These are phyloP conservation scores for Taurulus bubalis DNA, from an alignment of 2,113 vertebrate genomes.

Conservation along the genomic window DNA sequence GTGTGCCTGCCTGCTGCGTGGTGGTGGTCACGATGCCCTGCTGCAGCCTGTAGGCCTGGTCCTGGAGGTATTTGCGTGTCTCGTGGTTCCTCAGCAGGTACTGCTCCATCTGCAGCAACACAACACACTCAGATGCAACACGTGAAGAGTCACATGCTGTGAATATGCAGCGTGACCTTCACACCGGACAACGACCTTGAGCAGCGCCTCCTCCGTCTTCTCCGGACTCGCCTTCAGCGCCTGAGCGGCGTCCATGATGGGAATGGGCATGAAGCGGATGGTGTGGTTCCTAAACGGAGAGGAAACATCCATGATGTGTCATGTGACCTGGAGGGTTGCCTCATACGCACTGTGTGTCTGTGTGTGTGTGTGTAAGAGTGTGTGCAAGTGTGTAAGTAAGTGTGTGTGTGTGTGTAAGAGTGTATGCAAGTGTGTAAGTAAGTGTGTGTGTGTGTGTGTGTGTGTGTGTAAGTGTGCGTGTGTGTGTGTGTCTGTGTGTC, in stretches of 20 bases:
- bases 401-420: no score
- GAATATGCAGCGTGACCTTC: neutral
- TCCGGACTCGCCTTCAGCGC: conserved; percentile 95
- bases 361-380: no score
- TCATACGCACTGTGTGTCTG: no score
- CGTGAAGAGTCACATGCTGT: neutral
- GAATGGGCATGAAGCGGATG: conserved; percentile 96
- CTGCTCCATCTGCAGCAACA: conserved; percentile 91
- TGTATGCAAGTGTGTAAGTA: no score
- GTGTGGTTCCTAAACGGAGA: conserved; percentile 90
- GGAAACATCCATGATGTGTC: rapidly evolving
- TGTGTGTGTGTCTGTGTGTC: no score
- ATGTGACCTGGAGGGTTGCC: no score
- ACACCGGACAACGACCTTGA: conserved; percentile 87
- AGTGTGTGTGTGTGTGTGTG: no score
- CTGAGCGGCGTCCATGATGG: conserved; percentile 96
- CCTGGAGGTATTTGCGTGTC: conserved; percentile 94
- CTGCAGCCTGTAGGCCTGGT: conserved; percentile 95
- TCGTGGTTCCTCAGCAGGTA: conserved; percentile 97
- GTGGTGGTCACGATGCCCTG: conserved; percentile 98
- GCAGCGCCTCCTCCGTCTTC: conserved; percentile 95
- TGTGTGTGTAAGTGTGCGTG: no score
- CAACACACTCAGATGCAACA: no score
- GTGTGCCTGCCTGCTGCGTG: conserved; percentile 90
- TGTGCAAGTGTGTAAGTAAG: no score